These are phyloP conservation scores for Diprion similis DNA, from an alignment of 1,140 invertebrate genomes.

Conservation along the genomic window DNA sequence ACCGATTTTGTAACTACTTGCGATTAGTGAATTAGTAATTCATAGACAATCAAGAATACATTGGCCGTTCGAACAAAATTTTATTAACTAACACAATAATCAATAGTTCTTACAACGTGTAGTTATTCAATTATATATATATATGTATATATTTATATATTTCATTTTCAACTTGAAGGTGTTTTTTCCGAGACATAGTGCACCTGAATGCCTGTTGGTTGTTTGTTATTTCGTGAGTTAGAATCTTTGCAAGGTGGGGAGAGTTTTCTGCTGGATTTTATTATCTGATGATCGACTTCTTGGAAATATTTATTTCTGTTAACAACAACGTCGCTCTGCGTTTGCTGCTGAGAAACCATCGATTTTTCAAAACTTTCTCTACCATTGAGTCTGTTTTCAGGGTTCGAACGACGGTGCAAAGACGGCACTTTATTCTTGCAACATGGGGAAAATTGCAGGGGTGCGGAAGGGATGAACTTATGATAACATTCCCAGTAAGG, in stretches of 20 bases:
- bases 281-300: neutral
- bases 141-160: neutral
- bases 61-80: too few relatives aligned
- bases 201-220: neutral
- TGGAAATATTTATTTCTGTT: neutral
- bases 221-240: neutral
- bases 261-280: conserved; percentile 1
- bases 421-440: neutral
- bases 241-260: conserved; percentile 17
- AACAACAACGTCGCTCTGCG: conserved; percentile 3
- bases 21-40: too few relatives aligned
- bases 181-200: neutral
- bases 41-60: too few relatives aligned
- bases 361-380: neutral
- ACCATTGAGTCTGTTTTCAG: neutral
- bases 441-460: neutral
- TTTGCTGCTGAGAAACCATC: neutral
- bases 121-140: neutral
- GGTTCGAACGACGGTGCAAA: neutral
- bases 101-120: too few relatives aligned
- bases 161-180: neutral
- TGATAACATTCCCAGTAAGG: neutral
- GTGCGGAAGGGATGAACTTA: neutral
- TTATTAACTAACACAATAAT: too few relatives aligned
- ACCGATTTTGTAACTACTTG: too few relatives aligned